Evolutionary conservation across 2,888 invertebrate genomes (phyloP).

Genomic region (Pyrgus malvae): DNA sequence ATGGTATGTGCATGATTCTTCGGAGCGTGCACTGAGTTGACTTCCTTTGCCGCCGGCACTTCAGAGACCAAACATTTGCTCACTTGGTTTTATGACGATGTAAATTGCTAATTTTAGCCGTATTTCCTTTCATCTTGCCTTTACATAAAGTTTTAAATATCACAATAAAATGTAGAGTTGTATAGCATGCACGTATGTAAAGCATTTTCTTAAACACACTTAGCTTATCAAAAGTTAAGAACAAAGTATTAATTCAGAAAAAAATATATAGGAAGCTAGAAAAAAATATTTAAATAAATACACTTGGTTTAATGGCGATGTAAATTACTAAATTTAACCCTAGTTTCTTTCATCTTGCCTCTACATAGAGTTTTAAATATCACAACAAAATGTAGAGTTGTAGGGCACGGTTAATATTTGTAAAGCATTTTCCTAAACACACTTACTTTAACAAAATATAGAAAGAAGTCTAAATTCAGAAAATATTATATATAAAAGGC

Average conservation of each 20-base stretch:
- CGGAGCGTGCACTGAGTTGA: conserved; percentile 12
- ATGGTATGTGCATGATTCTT: conserved; percentile 56
- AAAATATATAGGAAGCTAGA: background rate
- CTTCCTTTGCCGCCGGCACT: conserved; percentile 9
- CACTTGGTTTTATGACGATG: background rate
- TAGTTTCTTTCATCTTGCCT: background rate
- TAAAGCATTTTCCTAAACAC: too few relatives aligned
- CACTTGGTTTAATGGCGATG: too few relatives aligned
- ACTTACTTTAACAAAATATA: too few relatives aligned
- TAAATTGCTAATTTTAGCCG: conserved; percentile 1
- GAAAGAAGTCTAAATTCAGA: background rate
- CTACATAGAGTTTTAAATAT: background rate
- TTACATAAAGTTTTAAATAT: background rate
- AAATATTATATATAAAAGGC: background rate
- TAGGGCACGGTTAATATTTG: too few relatives aligned
- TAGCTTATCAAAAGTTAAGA: too few relatives aligned
- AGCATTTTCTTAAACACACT: too few relatives aligned
- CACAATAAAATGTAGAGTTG: background rate
- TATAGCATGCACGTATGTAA: too few relatives aligned
- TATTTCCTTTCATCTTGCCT: background rate
- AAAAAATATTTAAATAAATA: background rate
- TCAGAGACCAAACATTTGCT: conserved; percentile 7
- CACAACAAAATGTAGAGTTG: background rate
- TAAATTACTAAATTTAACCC: background rate
- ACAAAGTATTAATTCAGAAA: background rate